Conservation (phyloP, 2,888 invertebrate genomes). For the Ommatoiulus sabulosus region DNA sequence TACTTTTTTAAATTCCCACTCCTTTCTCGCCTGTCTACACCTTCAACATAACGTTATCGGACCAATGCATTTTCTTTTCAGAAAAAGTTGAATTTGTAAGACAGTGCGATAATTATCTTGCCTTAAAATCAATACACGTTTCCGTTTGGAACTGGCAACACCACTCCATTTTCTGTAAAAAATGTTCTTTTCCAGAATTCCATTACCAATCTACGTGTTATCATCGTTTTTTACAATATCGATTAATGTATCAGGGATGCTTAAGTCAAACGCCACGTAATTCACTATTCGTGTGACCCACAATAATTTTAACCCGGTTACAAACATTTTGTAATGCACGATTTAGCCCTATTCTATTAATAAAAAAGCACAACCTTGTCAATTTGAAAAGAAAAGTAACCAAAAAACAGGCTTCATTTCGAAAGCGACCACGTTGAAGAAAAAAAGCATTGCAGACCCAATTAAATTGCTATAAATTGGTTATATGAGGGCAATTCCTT, state of each 20-base stretch:
- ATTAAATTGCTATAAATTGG: slow-evolving; percentile 2
- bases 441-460: background rate
- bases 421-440: background rate
- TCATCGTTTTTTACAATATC: background rate
- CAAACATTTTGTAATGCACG: slow-evolving; percentile 14
- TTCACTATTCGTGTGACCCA: slow-evolving; percentile 40
- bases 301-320: slow-evolving; percentile 40
- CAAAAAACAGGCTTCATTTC: background rate
- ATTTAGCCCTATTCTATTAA: slow-evolving; percentile 36
- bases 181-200: too few species aligned
- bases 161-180: too few species aligned
- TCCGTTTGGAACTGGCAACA: too few species aligned
- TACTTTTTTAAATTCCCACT: background rate
- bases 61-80: background rate
- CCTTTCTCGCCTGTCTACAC: background rate
- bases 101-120: too few species aligned
- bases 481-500: background rate
- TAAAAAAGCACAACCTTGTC: slow-evolving; percentile 9
- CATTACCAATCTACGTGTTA: too few species aligned
- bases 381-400: background rate
- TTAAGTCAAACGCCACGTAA: slow-evolving; percentile 18
- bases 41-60: background rate
- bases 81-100: too few species aligned
- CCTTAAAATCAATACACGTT: too few species aligned
- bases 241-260: slow-evolving; percentile 27